Evolutionary conservation across 2,888 invertebrate species (phyloP).

Genomic region (Agrilus biguttatus): DNA sequence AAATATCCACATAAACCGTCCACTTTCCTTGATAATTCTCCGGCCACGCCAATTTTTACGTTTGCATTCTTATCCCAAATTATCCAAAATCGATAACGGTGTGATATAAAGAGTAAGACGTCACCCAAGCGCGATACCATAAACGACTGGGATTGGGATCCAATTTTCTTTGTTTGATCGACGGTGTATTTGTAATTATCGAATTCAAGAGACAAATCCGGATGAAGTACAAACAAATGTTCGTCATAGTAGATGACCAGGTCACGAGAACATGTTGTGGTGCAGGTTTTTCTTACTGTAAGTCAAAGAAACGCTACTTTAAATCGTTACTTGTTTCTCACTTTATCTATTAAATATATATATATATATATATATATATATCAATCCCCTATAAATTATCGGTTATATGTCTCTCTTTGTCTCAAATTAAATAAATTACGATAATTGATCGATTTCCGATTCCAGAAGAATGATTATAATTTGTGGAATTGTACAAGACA

Average conservation of each 20-base stretch:
- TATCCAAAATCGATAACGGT: conserved; percentile 58
- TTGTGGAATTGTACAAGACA: no score
- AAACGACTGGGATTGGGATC: conserved; percentile 43
- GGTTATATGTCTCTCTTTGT: no score
- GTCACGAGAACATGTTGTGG: conserved; percentile 41
- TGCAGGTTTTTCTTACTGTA: conserved; percentile 52
- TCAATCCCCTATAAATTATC: no score
- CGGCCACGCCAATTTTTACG: conserved; percentile 52
- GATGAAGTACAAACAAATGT: conserved; percentile 42
- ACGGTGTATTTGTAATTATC: conserved; percentile 49
- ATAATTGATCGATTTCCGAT: no score
- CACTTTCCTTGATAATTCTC: conserved; percentile 44
- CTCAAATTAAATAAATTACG: no score
- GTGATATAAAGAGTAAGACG: conserved; percentile 51
- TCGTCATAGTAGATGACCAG: conserved; percentile 48
- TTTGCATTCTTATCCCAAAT: conserved; percentile 50
- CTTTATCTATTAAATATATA: no score
- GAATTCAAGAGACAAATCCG: conserved; percentile 50
- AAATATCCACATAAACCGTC: conserved; percentile 72
- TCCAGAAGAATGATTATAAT: no score
- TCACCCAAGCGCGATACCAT: conserved; percentile 54
- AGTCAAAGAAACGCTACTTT: conserved; percentile 6
- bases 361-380: no score
- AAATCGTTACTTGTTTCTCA: background rate
- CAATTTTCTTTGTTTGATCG: conserved; percentile 45